Evolutionary conservation across 2,888 invertebrate species (phyloP), one percentile per base, ranked within the genome.

Genomic region (Mythimna pallens): DNA sequence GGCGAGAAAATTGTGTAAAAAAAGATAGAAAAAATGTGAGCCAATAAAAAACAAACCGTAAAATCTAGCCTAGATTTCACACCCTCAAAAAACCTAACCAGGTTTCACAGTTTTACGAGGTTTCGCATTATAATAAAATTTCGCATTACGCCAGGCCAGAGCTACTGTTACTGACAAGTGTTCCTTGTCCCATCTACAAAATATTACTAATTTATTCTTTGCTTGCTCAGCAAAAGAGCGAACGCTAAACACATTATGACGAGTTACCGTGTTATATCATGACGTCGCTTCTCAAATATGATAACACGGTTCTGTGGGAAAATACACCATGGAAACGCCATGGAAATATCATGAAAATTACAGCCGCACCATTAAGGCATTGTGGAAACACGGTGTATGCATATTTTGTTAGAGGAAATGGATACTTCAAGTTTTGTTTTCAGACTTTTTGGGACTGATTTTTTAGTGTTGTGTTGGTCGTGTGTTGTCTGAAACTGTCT

Each of bases 171-270:
- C 40, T 40, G 40, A 43, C 43, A 17, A 4, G 43, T 47, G 40
- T 8, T 30, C 36, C 36, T 10, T 14, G 55, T 47, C 73, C 1
- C 5, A 14, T 82, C 84, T 84, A n/a, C 10, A 9, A 34, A 36
- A 1, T 8, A 7, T 66, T 36, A 25, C 2, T n/a, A 43, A 36
- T 78, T 76, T 92, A 90, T 76, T 94, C 94, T 93, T 88, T 93
- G 93, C 0, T 78, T 36, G 40, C 58, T 66, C 75, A 80, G 72
- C 81, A 81, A 84, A 87, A 85, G 81, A 87, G 90, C 86, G 86
- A 88, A 89, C 87, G 88, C 90, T 94, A 93, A 94, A 92, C 92
- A 90, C 92, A 93, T 95, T 94, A 95, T 92, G 92, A 93, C 92
- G 91, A 92, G 92, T 90, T 92, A 89, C 90, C 88, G 77, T 84